Evolutionary conservation across 53 echinoderm and acorn worm species (phyloP).

Genomic region (Zoroaster sp.): DNA sequence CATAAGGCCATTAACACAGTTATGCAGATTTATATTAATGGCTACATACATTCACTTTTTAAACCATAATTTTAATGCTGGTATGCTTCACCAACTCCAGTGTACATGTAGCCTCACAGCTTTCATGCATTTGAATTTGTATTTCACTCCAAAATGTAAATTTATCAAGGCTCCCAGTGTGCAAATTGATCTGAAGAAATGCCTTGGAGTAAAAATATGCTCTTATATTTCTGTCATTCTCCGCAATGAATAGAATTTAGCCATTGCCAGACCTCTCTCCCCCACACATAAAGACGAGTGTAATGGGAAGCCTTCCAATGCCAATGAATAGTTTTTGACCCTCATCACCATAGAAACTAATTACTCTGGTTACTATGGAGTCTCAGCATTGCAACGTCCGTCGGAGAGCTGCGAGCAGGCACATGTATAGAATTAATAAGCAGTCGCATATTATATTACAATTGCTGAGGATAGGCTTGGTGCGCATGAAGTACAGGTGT

Average conservation of each 20-base stretch:
- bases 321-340: constrained; percentile 56
- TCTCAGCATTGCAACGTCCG: constrained; percentile 38
- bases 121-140: constrained; percentile 1
- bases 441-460: constrained; percentile 48
- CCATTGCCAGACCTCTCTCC: background rate
- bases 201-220: constrained; percentile 32
- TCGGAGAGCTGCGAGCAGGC: background rate
- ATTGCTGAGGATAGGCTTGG: constrained; percentile 23
- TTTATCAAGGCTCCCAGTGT: background rate
- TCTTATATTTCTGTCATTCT: constrained; percentile 43
- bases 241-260: constrained; percentile 27
- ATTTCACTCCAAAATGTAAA: constrained; percentile 31
- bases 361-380: constrained; percentile 50
- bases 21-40: no score
- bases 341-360: constrained; percentile 57
- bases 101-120: background rate
- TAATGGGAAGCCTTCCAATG: constrained; percentile 14
- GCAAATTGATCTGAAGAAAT: constrained; percentile 6
- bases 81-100: background rate
- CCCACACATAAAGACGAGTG: constrained; percentile 7
- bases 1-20: no score
- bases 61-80: background rate
- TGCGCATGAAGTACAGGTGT: constrained; percentile 46
- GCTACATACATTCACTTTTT: no score
- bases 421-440: constrained; percentile 52